Base-by-base conservation (phyloP, 92 coral and sea anemone species). In the Zoanthus sansibaricus region DNA sequence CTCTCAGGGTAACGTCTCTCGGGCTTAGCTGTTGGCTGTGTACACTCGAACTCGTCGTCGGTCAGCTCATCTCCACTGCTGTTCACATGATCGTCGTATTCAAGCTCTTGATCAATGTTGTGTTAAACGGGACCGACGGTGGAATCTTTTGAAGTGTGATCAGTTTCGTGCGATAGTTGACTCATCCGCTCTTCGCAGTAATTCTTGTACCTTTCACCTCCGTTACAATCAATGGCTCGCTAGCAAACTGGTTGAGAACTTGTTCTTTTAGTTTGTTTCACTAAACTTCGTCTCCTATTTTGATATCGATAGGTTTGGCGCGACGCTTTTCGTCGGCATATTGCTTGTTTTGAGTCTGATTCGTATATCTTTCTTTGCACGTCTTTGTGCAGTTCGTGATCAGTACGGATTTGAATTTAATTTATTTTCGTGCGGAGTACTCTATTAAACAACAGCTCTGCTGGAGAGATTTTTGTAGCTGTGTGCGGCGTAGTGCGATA, bases 261-360 rank as follows among this genome's bases (percentile, higher is more conserved):
- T 83, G 79, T 83, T 72, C 62, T 71, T 46, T 52, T 72, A 31
- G 78, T n/a, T 48, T 83, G 87, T 51, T 72, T 69, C 61, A 45
- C 67, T 45, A 83, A 73, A n/a, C 87, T 73, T 54, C 32, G 68
- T 69, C 78, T 25, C 79, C 87, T 20, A 71, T 46, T 71, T 17
- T 70, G 46, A 71, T 71, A 59, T 71, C 33, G 45, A 51, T 83
- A 44, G 8, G 12, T 83, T 83, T 45, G 37, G 87, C 77, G 17
- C 77, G 59, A 46, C 87, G 48, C 13, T 67, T 71, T 70, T 49
- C 16, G 62, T 83, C 82, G 33, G 69, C n/a, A 46, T 83, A 83
- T 71, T 69, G 30, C 21, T 83, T 83, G 55, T 18, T 51, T 46
- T 69, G 25, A 25, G 25, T 25, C 25, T 48, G 9, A 48, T 48